Evolutionary conservation across 2,113 vertebrate species (phyloP), one percentile per base, ranked within the genome.

Genomic region (Lanius collurio): DNA sequence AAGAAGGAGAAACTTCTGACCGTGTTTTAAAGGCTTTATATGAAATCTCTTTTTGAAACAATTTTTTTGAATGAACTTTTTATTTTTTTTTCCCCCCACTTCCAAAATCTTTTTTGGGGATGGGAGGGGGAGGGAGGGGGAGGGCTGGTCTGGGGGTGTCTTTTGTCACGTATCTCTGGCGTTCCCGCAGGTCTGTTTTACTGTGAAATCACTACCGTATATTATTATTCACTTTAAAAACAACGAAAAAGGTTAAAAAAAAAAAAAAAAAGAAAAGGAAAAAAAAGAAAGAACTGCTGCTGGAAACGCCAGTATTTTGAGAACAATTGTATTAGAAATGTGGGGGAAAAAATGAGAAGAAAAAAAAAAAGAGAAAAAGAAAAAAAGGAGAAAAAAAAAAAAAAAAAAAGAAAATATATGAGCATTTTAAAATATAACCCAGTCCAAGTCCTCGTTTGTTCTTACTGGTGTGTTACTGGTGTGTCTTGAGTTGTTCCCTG

Each of bases 131-230:
- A n/a, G 21, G 31, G 63, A 39, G 10, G 64, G 53, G 23, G 13
- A 1, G 50, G 89, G 82, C 17, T 83, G 92, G 30, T 52, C 52
- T 21, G 21, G 86, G 82, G 90, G 19, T 81, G 50, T 93, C 86
- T 84, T 90, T 91, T 24, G 83, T 93, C 76, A 90, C 37, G 55
- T 76, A 89, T 96, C 87, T 87, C 90, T 5, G 59, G 96, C 97
- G 84, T 96, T 70, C 91, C 94, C 3, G 74, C 74, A 89, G 78
- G 96, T 90, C 95, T 96, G 69, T 94, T 93, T 95, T 97, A 97
- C 98, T 98, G 97, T 98, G 98, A 98, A 96, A 94, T 95, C 82
- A 94, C 97, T 95, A 95, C 96, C 97, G 24, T 70, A 47, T 80
- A 70, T 78, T 87, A 96, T 84, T 80, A 93, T 89, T 82, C 94